These are phyloP conservation scores for Tetragonisca angustula DNA, from an alignment of 2,888 invertebrate genomes.

Conservation along the genomic window DNA sequence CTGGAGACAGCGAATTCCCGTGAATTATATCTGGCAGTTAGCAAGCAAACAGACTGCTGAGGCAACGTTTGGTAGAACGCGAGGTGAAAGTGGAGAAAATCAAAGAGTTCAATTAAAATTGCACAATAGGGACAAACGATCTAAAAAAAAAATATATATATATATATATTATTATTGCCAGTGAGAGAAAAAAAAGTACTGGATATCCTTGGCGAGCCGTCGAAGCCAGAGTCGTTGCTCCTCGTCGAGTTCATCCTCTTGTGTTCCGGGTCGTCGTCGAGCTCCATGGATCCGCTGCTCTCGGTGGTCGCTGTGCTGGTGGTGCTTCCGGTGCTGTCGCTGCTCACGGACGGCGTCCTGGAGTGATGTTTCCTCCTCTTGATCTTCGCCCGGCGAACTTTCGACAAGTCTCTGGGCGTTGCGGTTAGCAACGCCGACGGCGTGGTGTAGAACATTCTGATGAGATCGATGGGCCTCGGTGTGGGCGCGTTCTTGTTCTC, in stretches of 20 bases:
- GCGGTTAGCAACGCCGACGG: conserved; percentile 81
- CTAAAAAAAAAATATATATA: conserved; percentile 27
- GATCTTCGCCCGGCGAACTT: conserved; percentile 80
- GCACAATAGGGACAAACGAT: conserved; percentile 24
- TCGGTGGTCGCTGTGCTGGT: conserved; percentile 77
- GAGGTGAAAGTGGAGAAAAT: background rate
- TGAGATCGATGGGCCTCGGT: conserved; percentile 80
- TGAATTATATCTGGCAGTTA: background rate
- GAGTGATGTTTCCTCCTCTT: conserved; percentile 79
- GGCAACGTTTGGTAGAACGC: background rate
- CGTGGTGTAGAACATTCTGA: conserved; percentile 82
- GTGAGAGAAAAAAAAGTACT: conserved; percentile 74
- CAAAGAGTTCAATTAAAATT: background rate
- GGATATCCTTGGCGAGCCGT: conserved; percentile 84
- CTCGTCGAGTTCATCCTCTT: conserved; percentile 89
- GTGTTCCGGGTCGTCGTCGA: conserved; percentile 84
- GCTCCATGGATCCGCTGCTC: conserved; percentile 80
- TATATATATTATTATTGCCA: too few species aligned
- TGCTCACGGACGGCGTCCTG: conserved; percentile 78
- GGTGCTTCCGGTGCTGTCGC: conserved; percentile 81
- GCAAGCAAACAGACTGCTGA: conserved; percentile 12
- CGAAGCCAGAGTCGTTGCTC: conserved; percentile 94
- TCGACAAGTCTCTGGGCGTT: conserved; percentile 81
- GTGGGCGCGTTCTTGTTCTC: conserved; percentile 73
- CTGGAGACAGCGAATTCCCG: background rate